These are phyloP conservation scores for Ectobius pallidus DNA, from an alignment of 2,888 invertebrate species.

Conservation along the genomic window DNA sequence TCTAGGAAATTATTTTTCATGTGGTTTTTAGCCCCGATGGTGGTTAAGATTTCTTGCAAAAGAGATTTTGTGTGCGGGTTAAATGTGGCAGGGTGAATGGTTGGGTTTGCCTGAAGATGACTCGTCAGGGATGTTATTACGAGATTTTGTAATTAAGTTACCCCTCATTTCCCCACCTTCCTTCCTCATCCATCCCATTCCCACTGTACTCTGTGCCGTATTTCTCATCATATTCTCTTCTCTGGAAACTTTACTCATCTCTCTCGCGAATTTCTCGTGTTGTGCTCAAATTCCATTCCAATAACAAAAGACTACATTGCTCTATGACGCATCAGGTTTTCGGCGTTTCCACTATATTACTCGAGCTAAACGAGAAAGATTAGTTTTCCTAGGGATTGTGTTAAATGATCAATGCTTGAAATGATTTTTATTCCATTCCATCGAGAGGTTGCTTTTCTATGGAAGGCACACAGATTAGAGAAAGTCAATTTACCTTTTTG, in stretches of 20 bases:
- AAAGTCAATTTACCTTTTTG: not conserved
- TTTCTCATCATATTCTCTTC: not conserved
- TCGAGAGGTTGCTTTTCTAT: no score
- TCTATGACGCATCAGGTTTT: not conserved
- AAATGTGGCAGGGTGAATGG: slow-evolving; percentile 3
- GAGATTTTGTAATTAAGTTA: slow-evolving; percentile 24
- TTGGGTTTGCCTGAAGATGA: slow-evolving; percentile 1
- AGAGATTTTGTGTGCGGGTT: slow-evolving; percentile 2
- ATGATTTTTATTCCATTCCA: no score
- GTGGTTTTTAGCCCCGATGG: not conserved
- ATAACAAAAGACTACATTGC: not conserved
- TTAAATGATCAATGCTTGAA: not conserved
- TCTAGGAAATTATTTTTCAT: not conserved
- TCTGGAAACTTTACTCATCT: not conserved
- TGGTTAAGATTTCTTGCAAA: not conserved
- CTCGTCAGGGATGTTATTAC: slow-evolving; percentile 19
- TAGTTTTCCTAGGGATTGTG: not conserved
- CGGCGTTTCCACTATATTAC: not conserved
- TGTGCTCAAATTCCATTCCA: not conserved
- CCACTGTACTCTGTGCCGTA: not conserved
- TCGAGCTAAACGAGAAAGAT: not conserved
- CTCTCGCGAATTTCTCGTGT: not conserved
- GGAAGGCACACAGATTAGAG: no score
- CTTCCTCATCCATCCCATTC: not conserved
- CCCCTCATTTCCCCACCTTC: not conserved